These are phyloP conservation scores for Fragum whitleyi DNA, from an alignment of 2,888 invertebrate species.

Conservation along the genomic window DNA sequence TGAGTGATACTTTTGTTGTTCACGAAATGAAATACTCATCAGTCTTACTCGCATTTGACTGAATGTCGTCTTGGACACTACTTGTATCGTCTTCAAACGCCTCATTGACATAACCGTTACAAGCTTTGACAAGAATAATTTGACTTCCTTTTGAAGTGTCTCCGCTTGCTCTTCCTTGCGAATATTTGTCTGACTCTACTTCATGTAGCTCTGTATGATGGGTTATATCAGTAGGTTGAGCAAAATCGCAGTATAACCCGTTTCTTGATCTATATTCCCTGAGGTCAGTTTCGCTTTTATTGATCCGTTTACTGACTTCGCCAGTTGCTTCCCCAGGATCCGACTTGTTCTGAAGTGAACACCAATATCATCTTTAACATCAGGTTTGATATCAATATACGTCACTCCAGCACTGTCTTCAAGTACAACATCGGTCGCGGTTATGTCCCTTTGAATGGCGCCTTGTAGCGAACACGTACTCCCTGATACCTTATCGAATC, in stretches of 20 bases:
- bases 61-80: not conserved
- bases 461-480: conserved; percentile 23
- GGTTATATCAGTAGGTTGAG: conserved; percentile 35
- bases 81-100: conserved; percentile 10
- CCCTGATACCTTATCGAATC: conserved; percentile 20
- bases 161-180: not conserved
- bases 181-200: not conserved
- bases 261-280: conserved; percentile 39
- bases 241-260: conserved; percentile 55
- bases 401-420: conserved; percentile 20
- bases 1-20: no score
- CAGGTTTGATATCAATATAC: conserved; percentile 49
- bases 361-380: conserved; percentile 43
- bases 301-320: not conserved
- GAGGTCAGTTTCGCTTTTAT: conserved; percentile 54
- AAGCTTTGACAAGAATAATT: conserved; percentile 50
- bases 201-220: conserved; percentile 24
- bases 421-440: conserved; percentile 52
- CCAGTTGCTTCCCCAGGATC: not conserved
- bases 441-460: conserved; percentile 44
- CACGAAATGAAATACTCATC: no score
- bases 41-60: conserved; percentile 35
- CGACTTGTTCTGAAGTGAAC: conserved; percentile 19
- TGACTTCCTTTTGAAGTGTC: conserved; percentile 34
- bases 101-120: conserved; percentile 26